Conservation (phyloP, 2,113 vertebrate species). For the Ardeotis arabs region DNA sequence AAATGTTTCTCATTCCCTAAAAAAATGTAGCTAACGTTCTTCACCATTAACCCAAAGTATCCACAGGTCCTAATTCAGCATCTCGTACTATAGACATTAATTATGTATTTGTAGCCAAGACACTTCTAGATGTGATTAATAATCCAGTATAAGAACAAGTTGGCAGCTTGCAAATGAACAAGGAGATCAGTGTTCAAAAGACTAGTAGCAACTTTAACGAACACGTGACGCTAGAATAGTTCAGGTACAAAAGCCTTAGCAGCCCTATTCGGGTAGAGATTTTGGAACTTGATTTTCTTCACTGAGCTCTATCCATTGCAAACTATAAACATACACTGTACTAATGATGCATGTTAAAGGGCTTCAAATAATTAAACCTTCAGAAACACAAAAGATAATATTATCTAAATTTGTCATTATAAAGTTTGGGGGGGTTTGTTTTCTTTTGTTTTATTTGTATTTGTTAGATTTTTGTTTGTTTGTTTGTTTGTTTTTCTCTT, state of each 20-base stretch:
- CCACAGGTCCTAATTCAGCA: background rate
- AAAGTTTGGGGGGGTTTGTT: background rate
- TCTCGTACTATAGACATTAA: background rate
- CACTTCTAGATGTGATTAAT: background rate
- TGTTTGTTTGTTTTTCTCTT: background rate
- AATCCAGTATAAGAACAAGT: background rate
- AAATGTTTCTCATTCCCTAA: background rate
- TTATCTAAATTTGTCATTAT: background rate
- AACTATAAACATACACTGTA: background rate
- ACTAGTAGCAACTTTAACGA: background rate
- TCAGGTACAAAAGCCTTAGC: background rate
- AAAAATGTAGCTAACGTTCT: background rate
- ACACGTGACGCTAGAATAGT: too few species aligned
- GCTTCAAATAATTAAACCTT: background rate
- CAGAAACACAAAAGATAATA: background rate
- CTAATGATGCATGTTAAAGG: background rate
- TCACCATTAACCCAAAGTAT: background rate
- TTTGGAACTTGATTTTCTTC: background rate
- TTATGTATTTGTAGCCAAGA: background rate
- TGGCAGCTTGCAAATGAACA: background rate
- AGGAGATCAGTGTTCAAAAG: background rate
- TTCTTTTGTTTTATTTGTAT: background rate
- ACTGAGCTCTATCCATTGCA: background rate
- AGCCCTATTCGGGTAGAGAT: accelerated
- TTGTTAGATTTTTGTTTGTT: background rate